A percentile compares a stretch with the other conserved stretches of the same genome.
Conservation (phyloP, 2,888 invertebrate genomes). For the Neoascia interrupta region DNA sequence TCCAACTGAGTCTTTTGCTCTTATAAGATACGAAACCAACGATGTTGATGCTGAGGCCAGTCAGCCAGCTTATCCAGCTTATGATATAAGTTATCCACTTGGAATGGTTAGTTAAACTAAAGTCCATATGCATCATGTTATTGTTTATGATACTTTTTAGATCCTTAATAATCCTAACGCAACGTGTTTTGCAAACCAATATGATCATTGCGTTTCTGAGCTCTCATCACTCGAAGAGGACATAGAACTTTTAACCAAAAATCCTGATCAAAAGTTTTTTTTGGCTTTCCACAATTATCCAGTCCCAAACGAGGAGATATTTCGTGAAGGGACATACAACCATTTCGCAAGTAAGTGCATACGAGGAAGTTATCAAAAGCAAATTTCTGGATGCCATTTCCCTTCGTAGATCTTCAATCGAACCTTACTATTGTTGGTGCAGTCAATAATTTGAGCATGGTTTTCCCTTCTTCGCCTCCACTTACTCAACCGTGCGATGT, state of each 20-base stretch:
- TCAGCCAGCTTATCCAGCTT: conserved; percentile 65
- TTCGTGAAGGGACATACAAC: conserved; percentile 69
- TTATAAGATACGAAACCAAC: conserved; percentile 71
- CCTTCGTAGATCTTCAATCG: conserved; percentile 68
- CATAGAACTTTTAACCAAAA: conserved; percentile 56
- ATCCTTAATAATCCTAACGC: conserved; percentile 73
- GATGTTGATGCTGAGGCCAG: conserved; percentile 17
- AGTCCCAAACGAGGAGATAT: conserved; percentile 71
- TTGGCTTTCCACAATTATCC: conserved; percentile 72
- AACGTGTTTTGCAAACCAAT: conserved; percentile 62
- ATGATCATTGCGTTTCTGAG: conserved; percentile 71
- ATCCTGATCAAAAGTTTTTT: conserved; percentile 72
- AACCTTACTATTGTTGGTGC: conserved; percentile 79
- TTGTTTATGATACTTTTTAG: conserved; percentile 31
- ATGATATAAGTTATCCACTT: conserved; percentile 45
- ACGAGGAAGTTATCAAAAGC: conserved; percentile 16
- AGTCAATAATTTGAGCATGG: conserved; percentile 87
- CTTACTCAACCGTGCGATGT: conserved; percentile 83
- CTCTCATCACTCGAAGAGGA: conserved; percentile 66
- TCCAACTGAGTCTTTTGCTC: conserved; percentile 72
- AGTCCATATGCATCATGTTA: too few species aligned
- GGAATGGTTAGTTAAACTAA: conserved; percentile 59
- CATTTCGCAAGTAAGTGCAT: conserved; percentile 74
- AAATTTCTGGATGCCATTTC: not conserved
- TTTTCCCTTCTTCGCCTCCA: conserved; percentile 88